phyloP scores from a whole-genome alignment of 2,797 vertebrate species.

The Molossus alvarezi region DNA sequence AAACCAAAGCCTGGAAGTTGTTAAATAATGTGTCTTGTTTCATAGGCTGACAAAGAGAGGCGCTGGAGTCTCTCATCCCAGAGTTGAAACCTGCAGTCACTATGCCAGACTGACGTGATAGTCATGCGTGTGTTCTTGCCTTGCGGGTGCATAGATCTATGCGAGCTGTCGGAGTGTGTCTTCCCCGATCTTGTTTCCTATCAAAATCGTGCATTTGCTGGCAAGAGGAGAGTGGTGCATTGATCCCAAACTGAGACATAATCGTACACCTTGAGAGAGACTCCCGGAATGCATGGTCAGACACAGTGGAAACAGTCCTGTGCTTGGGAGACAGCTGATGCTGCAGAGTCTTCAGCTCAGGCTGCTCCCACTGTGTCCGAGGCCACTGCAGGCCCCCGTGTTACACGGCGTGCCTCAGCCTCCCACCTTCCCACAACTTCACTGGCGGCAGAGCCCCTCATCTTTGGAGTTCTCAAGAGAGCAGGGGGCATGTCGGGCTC shows the following conservation, averaged over 20 bases:
- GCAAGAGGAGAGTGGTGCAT: background rate
- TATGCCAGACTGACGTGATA: fast-evolving
- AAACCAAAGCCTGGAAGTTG: background rate
- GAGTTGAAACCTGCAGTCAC: background rate
- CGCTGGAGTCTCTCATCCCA: background rate
- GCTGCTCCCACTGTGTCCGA: too few relatives aligned
- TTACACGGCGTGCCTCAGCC: fast-evolving
- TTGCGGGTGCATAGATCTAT: background rate
- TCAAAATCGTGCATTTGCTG: background rate
- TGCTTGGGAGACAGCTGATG: background rate
- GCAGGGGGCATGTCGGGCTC: background rate
- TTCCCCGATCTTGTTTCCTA: background rate
- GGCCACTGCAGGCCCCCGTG: background rate
- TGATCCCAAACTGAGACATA: slow-evolving; percentile 61
- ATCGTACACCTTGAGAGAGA: background rate
- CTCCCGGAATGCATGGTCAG: background rate
- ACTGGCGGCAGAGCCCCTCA: fast-evolving
- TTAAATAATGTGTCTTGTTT: background rate
- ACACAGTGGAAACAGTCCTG: background rate
- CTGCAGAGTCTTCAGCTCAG: background rate
- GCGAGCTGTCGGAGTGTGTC: background rate
- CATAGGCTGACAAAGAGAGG: background rate
- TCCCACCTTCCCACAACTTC: fast-evolving
- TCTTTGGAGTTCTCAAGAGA: background rate
- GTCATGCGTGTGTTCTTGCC: background rate